Evolutionary conservation across 64 coral and sea anemone species (phyloP).

Genomic region (Anthopleura sola): DNA sequence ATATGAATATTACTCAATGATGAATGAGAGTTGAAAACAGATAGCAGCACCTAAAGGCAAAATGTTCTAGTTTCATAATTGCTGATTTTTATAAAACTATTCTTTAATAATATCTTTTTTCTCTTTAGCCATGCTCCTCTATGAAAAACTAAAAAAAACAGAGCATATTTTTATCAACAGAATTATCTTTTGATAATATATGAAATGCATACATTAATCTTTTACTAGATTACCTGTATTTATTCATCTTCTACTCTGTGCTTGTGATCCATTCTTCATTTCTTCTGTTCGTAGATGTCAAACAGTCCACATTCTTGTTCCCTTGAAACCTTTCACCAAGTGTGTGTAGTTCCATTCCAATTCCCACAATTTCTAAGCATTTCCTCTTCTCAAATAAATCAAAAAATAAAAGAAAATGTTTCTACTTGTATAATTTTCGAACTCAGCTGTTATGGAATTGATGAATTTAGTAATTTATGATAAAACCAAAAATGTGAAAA

Average conservation of each 20-base stretch:
- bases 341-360: not conserved
- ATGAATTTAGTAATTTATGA: not conserved
- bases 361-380: not conserved
- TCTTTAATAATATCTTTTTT: not conserved
- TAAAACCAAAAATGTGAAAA: not conserved
- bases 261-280: not conserved
- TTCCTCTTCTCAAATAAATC: not conserved
- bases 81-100: not conserved
- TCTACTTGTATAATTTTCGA: not conserved
- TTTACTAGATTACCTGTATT: conserved; percentile 7
- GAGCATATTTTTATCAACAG: not conserved
- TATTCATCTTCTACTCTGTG: not conserved
- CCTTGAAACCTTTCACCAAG: not conserved
- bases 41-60: not conserved
- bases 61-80: not conserved
- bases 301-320: not conserved
- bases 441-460: not conserved
- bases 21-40: not conserved
- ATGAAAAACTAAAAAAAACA: not conserved
- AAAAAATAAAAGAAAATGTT: not conserved
- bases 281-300: not conserved
- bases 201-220: conserved; percentile 11
- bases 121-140: not conserved
- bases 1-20: not conserved
- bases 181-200: conserved; percentile 1